Evolutionary conservation across 2,113 vertebrate genomes (phyloP).

Genomic region (Varanus salvator): DNA sequence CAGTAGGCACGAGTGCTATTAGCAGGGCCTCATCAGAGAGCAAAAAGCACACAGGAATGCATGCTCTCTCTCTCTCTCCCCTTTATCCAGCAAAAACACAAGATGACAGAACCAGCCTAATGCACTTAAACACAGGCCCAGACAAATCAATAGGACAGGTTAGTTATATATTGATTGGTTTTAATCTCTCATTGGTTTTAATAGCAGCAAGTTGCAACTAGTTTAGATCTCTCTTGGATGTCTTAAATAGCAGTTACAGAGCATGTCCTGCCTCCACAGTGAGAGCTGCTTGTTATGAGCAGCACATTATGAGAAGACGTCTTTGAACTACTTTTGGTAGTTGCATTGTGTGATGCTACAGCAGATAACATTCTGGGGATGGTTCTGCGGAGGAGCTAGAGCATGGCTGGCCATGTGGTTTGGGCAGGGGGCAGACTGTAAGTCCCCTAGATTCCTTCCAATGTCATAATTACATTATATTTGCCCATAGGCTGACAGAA

Average conservation of each 20-base stretch:
- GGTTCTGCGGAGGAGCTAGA: too few species aligned
- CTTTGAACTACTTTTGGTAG: not conserved
- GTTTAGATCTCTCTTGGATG: not conserved
- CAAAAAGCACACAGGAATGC: not conserved
- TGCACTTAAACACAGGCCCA: not conserved
- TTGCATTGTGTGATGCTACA: not conserved
- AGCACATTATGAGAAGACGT: not conserved
- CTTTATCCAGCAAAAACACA: not conserved
- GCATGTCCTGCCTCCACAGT: too few species aligned
- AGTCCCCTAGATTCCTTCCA: not conserved
- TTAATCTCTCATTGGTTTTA: not conserved
- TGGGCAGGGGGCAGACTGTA: too few species aligned
- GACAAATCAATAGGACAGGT: not conserved
- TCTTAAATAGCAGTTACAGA: not conserved
- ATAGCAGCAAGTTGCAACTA: not conserved
- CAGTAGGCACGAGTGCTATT: not conserved
- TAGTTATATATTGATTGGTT: not conserved
- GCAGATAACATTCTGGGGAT: not conserved
- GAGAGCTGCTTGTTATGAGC: not conserved
- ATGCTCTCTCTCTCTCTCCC: not conserved
- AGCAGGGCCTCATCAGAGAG: not conserved
- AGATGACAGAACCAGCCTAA: not conserved
- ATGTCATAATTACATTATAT: not conserved
- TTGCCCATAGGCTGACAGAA: not conserved
- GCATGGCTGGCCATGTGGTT: not conserved